Conservation (phyloP, 2,888 invertebrate genomes). For the Drosophila yooni region DNA sequence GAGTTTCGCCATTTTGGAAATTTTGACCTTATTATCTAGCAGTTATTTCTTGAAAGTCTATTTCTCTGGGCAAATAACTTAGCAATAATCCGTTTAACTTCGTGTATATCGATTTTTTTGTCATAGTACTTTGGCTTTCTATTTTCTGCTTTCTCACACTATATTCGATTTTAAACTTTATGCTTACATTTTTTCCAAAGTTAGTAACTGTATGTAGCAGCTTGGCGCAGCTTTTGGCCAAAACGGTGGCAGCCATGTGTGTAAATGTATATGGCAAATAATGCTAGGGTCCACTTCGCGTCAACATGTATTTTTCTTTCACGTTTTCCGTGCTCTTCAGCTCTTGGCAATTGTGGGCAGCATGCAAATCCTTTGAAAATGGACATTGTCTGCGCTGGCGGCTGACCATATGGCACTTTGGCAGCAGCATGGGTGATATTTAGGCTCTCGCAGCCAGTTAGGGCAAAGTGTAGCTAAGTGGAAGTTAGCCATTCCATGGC, state of each 20-base stretch:
- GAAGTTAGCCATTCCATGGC: constrained; percentile 65
- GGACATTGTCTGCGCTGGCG: constrained; percentile 68
- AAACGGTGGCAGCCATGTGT: constrained; percentile 51
- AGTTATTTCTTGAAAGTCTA: constrained; percentile 6
- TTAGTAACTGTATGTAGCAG: constrained; percentile 35
- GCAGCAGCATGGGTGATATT: constrained; percentile 15
- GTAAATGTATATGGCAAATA: constrained; percentile 54
- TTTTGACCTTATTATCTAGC: constrained; percentile 11
- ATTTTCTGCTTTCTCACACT: background rate
- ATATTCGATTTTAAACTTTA: constrained; percentile 28
- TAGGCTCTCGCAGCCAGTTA: constrained; percentile 20
- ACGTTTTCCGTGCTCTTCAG: constrained; percentile 55
- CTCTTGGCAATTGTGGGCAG: constrained; percentile 47
- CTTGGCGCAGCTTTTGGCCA: constrained; percentile 22
- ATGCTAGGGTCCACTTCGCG: constrained; percentile 19
- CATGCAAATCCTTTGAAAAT: constrained; percentile 75
- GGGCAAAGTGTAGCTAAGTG: constrained; percentile 58
- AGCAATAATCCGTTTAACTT: constrained; percentile 61
- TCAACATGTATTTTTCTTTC: constrained; percentile 61
- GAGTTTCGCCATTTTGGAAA: constrained; percentile 3
- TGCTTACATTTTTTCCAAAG: constrained; percentile 14
- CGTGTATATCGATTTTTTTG: background rate
- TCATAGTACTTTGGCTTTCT: constrained; percentile 2
- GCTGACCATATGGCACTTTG: constrained; percentile 4
- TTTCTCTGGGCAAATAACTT: constrained; percentile 24